Base-by-base conservation (phyloP, 2,113 vertebrate genomes). In the Nematolebias whitei region DNA sequence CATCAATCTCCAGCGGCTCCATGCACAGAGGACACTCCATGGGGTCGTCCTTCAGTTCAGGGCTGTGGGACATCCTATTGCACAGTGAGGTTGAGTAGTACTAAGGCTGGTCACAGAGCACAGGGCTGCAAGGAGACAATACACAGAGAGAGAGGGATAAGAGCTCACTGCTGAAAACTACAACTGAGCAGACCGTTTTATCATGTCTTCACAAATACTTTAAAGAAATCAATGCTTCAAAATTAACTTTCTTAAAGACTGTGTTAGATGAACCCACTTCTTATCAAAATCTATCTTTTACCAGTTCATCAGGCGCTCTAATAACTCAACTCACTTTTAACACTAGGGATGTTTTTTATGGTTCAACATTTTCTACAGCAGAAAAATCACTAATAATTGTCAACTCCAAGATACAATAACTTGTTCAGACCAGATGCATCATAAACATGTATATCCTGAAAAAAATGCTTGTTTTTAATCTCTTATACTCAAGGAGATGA, bases 1-100 rank as follows among this genome's bases (percentile, higher is more conserved):
- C 98, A 75, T 99, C 98, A 63, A 99, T 99, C 90, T 99, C 98
- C 89, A 99, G 91, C 22, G 97, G 97, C 78, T 99, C 97, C 98
- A 99, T 98, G 93, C 98, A 99, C 91, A 99, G 93, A 76, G 98
- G 98, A 89, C 98, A 99, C 94, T 99, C 97, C 94, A 98, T 96
- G 88, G 95, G 95, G 90, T 99, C 97, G 92, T 99, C 97, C 90
- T 98, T 98, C 80, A 92, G 92, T 72, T 98, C 97, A 76, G 98
- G 98, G 93, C 97, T 99, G 93, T 95, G 94, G 95, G 98, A 99
- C 98, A 99, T 99, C 88, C 90, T 94, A 92, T 82, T 76, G 80
- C 67, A 82, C 72, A 20, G 71, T 38, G 20, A 68, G 43, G 74
- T 65, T 68, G 67, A 73, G 67, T 76, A 71, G 67, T 79, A 74